Conservation (phyloP, 1,140 invertebrate genomes). For the Drosophila tsacasi region DNA sequence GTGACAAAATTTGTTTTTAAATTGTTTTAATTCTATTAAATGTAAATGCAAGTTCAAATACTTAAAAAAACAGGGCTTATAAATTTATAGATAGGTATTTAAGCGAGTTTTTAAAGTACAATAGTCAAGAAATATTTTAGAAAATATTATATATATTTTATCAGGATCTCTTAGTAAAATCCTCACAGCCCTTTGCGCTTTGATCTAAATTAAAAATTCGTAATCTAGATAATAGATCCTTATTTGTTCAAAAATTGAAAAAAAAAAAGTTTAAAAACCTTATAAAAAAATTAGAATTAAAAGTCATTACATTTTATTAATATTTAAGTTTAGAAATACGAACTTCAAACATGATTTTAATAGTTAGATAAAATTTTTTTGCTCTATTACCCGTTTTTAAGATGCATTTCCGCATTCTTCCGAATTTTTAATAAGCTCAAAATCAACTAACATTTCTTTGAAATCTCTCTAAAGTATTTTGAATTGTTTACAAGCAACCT, state of each 20-base stretch:
- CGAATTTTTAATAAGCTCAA: rapidly evolving
- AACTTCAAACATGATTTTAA: no score
- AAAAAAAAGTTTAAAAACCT: neutral
- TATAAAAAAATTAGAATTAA: neutral
- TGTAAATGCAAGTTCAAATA: neutral
- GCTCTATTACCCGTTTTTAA: no score
- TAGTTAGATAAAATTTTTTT: no score
- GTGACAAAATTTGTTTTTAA: neutral
- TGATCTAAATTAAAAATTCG: neutral
- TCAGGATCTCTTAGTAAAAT: no score
- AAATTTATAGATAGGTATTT: neutral
- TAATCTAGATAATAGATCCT: neutral
- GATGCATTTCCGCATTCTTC: no score
- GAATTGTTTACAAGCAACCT: no score
- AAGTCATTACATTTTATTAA: neutral
- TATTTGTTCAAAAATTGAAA: neutral
- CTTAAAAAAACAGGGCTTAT: neutral
- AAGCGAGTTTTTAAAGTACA: neutral
- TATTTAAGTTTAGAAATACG: neutral
- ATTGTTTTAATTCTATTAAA: neutral
- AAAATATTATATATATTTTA: neutral
- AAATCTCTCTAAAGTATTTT: neutral
- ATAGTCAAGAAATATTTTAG: neutral
- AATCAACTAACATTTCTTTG: neutral
- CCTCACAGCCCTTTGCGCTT: no score